Base-by-base conservation (phyloP, 2,113 vertebrate genomes). In the Chinchilla lanigera region DNA sequence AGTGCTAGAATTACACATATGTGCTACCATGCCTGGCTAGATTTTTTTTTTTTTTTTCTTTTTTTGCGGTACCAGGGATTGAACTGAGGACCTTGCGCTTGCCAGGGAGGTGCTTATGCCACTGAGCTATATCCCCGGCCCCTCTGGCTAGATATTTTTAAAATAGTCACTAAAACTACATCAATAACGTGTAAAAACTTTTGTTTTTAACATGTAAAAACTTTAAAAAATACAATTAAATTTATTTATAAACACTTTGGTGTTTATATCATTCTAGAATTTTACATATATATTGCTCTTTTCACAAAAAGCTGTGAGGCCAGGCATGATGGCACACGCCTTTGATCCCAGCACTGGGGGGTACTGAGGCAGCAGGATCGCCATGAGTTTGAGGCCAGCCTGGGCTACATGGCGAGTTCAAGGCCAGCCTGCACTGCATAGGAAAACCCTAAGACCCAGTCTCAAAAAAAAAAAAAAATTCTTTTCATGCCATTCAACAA, bases 81-180 rank as follows among this genome's bases (percentile, higher is more conserved):
- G n/a, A n/a, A n/a, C n/a, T n/a, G n/a, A n/a, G n/a, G n/a, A n/a
- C n/a, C n/a, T n/a, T n/a, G n/a, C n/a, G n/a, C n/a, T n/a, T n/a
- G n/a, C n/a, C n/a, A n/a, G n/a, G n/a, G n/a, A n/a, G n/a, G n/a
- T n/a, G n/a, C n/a, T n/a, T n/a, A n/a, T n/a, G n/a, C n/a, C n/a
- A n/a, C n/a, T n/a, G n/a, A n/a, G n/a, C n/a, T n/a, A n/a, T n/a
- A n/a, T n/a, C n/a, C n/a, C n/a, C n/a, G n/a, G n/a, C n/a, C n/a
- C n/a, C n/a, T n/a, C n/a, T n/a, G n/a, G n/a, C n/a, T n/a, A n/a
- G 63, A 14, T 61, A 63, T 65, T 97, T 89, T 85, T 1, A 5
- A 96, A 97, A 89, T 73, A 73, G 52, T 94, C 47, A 77, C 47
- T 94, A 94, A 50, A 94, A 65, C 52, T 58, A 73, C 9, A 71